Evolutionary conservation across 2,888 invertebrate genomes (phyloP).

Genomic region (Athalia cordata): DNA sequence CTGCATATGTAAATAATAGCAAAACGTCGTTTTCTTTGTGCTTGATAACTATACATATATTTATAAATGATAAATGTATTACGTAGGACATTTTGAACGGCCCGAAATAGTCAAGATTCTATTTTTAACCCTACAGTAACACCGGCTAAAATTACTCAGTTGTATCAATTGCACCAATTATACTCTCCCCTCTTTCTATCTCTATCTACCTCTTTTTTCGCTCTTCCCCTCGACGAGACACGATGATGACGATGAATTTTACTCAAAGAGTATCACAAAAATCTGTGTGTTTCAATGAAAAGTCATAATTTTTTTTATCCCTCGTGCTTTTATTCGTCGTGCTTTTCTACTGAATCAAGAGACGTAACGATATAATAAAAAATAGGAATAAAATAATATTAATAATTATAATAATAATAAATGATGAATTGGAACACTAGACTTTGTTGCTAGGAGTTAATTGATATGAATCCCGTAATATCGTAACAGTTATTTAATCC

Average conservation of each 20-base stretch:
- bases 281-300: not conserved
- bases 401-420: too few relatives aligned
- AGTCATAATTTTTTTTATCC: too few relatives aligned
- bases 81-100: conserved; percentile 3
- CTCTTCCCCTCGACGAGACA: not conserved
- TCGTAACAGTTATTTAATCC: too few relatives aligned
- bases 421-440: too few relatives aligned
- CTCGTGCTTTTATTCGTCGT: too few relatives aligned
- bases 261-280: not conserved
- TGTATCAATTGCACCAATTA: conserved; percentile 46
- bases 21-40: not conserved
- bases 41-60: not conserved
- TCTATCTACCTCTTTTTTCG: not conserved
- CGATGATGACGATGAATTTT: not conserved
- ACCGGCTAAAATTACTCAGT: conserved; percentile 41
- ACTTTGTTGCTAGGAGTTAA: too few relatives aligned
- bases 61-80: not conserved
- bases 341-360: too few relatives aligned
- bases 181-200: conserved; percentile 6
- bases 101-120: conserved; percentile 41
- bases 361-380: too few relatives aligned
- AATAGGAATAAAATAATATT: too few relatives aligned
- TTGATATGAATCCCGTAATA: too few relatives aligned
- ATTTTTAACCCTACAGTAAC: conserved; percentile 42
- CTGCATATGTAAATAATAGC: not conserved